Evolutionary conservation across 2,888 invertebrate species (phyloP), one percentile per base, ranked within the genome.

Genomic region (Therioaphis trifolii): DNA sequence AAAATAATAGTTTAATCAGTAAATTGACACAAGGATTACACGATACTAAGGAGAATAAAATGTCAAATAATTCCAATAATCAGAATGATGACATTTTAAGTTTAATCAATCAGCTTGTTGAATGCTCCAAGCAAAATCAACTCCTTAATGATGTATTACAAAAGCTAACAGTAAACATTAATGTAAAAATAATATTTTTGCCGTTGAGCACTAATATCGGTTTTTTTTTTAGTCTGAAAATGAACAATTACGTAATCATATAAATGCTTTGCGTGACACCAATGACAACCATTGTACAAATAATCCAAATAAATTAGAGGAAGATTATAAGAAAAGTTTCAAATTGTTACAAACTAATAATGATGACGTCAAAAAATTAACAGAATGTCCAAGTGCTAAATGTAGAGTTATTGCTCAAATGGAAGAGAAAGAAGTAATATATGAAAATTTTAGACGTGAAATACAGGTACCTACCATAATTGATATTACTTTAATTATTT

Each of bases 71-170:
- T 49, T 63, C 63, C 7, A 49, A 72, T 18, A 72, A 72, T 11
- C 35, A 35, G n/a, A n/a, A n/a, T 35, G 80, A 72, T n/a, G 49
- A 82, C 7, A 46, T 82, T 72, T 12, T 18, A 27, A 71, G 18
- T 21, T 49, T 82, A 29, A 82, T 49, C 35, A 71, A 4, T 82
- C 72, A 82, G 52, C 72, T 82, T 49, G 52, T 35, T 1, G 46
- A 82, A 72, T 72, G 80, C 49, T 71, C 80, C 3, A 82, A 82
- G 63, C 72, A 82, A 82, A 82, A 82, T 63, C 49, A 82, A 35
- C 35, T 63, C 0, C 15, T 82, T 15, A 82, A 82, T 63, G 35
- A 14, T 72, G 52, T 72, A 72, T 24, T 82, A 4, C 29, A 82
- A 24, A 72, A 40, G 2, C 18, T 82, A 61, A 74, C 63, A 49